Percentiles rank a stretch among this genome's conserved stretches.
phyloP scores from a whole-genome alignment of 2,888 invertebrate genomes.

The Bedellia somnulentella region DNA sequence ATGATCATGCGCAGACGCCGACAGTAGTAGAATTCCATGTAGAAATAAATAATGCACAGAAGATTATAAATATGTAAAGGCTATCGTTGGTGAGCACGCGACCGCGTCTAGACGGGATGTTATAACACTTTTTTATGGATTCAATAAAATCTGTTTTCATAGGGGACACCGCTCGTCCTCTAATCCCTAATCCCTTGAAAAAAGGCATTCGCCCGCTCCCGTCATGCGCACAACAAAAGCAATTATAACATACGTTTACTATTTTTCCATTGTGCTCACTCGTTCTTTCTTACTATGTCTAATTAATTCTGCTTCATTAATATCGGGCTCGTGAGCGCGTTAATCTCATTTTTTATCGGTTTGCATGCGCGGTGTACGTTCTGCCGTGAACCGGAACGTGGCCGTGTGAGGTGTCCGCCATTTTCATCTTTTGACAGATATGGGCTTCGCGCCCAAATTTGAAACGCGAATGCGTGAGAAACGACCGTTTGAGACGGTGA shows the following conservation, averaged over 20 bases:
- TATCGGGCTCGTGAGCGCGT: background rate
- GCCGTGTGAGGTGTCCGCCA: conserved; percentile 1
- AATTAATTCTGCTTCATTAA: conserved; percentile 4
- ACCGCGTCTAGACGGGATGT: conserved; percentile 42
- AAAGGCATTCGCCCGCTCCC: background rate
- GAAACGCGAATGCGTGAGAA: conserved; percentile 48
- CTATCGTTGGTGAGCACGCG: conserved; percentile 29
- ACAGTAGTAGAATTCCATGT: conserved; percentile 10
- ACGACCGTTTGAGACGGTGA: conserved; percentile 21
- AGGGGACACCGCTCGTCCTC: conserved; percentile 12
- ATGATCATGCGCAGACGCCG: conserved; percentile 13
- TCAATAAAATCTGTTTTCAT: conserved; percentile 23
- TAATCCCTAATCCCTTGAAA: conserved; percentile 8
- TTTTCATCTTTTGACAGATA: conserved; percentile 17
- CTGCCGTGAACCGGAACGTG: conserved; percentile 1
- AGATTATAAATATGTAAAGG: conserved; percentile 29
- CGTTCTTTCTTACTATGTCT: background rate
- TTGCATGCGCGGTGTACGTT: background rate
- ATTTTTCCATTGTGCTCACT: conserved; percentile 3
- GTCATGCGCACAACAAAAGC: conserved; percentile 1
- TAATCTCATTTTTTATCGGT: conserved; percentile 1
- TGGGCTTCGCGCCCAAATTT: conserved; percentile 40
- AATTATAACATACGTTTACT: conserved; percentile 2
- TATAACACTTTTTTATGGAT: conserved; percentile 26
- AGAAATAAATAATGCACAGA: conserved; percentile 17